phyloP scores from a whole-genome alignment of 2,888 invertebrate genomes.

The Metellina segmentata region DNA sequence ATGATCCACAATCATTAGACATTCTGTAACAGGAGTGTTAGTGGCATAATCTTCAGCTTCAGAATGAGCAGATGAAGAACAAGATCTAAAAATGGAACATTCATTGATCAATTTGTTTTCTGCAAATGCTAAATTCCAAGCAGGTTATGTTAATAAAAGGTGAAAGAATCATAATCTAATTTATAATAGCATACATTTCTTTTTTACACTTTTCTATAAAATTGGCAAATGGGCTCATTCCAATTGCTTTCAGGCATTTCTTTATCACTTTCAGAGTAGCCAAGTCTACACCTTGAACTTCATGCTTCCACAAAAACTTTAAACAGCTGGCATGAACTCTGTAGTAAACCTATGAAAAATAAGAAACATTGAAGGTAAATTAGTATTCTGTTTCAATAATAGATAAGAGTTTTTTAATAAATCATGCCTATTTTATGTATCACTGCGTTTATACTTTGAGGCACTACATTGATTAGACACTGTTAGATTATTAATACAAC shows the following conservation, averaged over 20 bases:
- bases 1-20: slow-evolving; percentile 38
- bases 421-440: no score
- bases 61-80: slow-evolving; percentile 67
- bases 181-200: slow-evolving; percentile 40
- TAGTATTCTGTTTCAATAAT: no score
- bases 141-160: no score
- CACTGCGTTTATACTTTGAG: no score
- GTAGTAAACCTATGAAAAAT: slow-evolving; percentile 81
- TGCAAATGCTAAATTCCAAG: no score
- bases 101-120: no score
- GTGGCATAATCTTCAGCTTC: slow-evolving; percentile 72
- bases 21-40: not conserved
- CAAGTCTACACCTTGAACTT: slow-evolving; percentile 57
- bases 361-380: slow-evolving; percentile 1
- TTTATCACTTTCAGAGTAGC: slow-evolving; percentile 79
- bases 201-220: slow-evolving; percentile 78
- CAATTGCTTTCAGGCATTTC: slow-evolving; percentile 80
- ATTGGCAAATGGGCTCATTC: slow-evolving; percentile 80
- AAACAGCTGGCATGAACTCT: slow-evolving; percentile 93
- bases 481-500: no score
- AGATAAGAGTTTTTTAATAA: no score
- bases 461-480: no score
- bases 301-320: slow-evolving; percentile 85
- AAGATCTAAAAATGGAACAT: slow-evolving; percentile 60
- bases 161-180: not conserved